These are phyloP conservation scores for Heliconius aoede DNA, from an alignment of 2,888 invertebrate species.

Conservation along the genomic window DNA sequence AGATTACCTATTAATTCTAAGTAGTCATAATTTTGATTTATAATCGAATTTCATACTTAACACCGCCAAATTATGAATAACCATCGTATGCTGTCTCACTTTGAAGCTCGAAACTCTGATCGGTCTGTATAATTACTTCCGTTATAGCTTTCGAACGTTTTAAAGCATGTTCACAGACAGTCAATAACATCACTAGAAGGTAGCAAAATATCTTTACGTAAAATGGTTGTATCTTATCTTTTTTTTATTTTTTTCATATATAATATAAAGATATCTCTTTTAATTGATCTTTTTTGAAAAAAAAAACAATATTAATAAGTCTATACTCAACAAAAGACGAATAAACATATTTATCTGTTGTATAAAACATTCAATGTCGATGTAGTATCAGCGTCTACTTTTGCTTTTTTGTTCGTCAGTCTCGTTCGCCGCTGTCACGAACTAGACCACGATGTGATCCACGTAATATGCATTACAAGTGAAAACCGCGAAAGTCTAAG, in stretches of 20 bases:
- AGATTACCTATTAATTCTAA: not conserved
- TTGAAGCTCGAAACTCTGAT: conserved; percentile 10
- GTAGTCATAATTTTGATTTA: not conserved
- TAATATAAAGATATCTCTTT: no score
- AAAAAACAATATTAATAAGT: not conserved
- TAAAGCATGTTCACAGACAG: conserved; percentile 30
- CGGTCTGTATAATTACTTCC: conserved; percentile 45
- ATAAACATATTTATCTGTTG: not conserved
- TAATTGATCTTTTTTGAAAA: no score
- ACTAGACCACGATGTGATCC: conserved; percentile 32
- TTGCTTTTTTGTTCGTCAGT: conserved; percentile 29
- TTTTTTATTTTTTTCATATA: no score
- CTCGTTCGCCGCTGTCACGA: conserved; percentile 19
- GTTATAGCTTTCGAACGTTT: conserved; percentile 45
- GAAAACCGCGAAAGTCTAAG: conserved; percentile 29
- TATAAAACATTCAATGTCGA: conserved; percentile 7
- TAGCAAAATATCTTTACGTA: not conserved
- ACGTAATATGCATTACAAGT: conserved; percentile 33
- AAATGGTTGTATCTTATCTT: no score
- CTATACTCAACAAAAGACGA: no score
- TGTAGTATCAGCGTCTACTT: conserved; percentile 14
- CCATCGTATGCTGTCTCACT: conserved; percentile 35
- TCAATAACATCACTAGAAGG: conserved; percentile 32
- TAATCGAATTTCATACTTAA: conserved; percentile 12
- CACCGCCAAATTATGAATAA: conserved; percentile 30